Evolutionary conservation across 2,888 invertebrate genomes (phyloP).

Genomic region (Podabrus alpinus): DNA sequence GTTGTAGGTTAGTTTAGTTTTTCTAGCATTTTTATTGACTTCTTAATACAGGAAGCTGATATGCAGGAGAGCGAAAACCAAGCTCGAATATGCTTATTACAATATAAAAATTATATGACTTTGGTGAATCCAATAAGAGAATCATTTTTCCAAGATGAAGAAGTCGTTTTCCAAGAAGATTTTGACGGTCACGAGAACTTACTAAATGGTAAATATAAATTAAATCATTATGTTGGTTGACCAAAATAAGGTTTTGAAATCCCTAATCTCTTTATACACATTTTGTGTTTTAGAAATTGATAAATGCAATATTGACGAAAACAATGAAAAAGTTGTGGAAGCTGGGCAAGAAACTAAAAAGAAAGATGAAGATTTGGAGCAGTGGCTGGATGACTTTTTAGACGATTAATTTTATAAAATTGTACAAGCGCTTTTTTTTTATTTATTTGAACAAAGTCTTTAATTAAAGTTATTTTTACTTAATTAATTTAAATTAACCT

Average conservation of each 20-base stretch:
- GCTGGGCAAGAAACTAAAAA: neutral
- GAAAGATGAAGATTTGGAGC: conserved; percentile 31
- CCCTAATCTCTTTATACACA: too few species aligned
- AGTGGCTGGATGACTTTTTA: conserved; percentile 45
- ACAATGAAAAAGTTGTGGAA: neutral
- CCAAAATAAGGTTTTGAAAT: too few species aligned
- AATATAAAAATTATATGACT: neutral
- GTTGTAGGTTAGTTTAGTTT: neutral
- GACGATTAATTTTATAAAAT: conserved; percentile 33
- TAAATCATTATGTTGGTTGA: too few species aligned
- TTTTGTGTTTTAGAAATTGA: neutral
- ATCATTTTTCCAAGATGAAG: neutral
- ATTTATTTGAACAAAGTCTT: neutral
- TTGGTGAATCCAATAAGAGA: neutral
- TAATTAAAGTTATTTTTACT: neutral
- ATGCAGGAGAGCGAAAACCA: neutral
- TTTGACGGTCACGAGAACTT: neutral
- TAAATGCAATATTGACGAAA: neutral
- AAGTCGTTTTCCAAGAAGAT: neutral
- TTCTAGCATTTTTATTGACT: neutral
- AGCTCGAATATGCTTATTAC: too few species aligned
- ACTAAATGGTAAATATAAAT: neutral
- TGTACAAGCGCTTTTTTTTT: neutral
- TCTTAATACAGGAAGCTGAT: neutral
- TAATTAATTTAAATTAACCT: neutral